A percentile compares a stretch with the other conserved stretches of the same genome.
These are phyloP conservation scores for Dicentrarchus labrax DNA, from an alignment of 2,113 vertebrate genomes.

Conservation along the genomic window DNA sequence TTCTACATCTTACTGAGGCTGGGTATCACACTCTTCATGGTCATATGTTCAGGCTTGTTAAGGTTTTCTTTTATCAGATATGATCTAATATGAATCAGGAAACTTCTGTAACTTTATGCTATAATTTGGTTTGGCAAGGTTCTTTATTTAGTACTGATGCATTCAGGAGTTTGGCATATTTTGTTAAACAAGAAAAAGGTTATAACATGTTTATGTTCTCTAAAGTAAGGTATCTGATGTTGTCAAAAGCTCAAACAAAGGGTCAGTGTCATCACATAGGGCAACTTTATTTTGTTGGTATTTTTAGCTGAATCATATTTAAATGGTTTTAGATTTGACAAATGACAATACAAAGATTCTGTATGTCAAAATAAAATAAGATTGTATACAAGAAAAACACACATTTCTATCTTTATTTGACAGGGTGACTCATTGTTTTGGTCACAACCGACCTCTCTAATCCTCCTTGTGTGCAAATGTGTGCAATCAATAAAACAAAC, in stretches of 20 bases:
- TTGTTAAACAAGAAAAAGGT: not conserved
- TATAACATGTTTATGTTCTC: not conserved
- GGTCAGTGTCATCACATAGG: not conserved
- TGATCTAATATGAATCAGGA: not conserved
- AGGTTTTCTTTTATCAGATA: slow-evolving; percentile 5
- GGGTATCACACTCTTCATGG: not conserved
- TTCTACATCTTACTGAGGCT: too few species aligned
- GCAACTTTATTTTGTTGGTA: not conserved
- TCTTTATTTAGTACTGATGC: not conserved
- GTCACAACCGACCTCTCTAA: not conserved
- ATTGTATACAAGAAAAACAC: too few species aligned
- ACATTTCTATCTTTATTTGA: not conserved
- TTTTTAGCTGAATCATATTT: not conserved
- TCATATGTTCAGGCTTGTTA: not conserved
- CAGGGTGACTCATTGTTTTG: not conserved
- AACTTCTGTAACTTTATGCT: not conserved
- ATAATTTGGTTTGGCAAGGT: not conserved
- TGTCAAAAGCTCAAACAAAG: not conserved
- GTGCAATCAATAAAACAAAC: not conserved
- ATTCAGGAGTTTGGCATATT: not conserved
- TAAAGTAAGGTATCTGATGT: not conserved
- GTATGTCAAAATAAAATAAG: not conserved
- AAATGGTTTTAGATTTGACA: not conserved
- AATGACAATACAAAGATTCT: not conserved
- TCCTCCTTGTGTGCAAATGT: not conserved